These are phyloP conservation scores for Colletes gigas DNA, from an alignment of 1,140 invertebrate species.

Conservation along the genomic window DNA sequence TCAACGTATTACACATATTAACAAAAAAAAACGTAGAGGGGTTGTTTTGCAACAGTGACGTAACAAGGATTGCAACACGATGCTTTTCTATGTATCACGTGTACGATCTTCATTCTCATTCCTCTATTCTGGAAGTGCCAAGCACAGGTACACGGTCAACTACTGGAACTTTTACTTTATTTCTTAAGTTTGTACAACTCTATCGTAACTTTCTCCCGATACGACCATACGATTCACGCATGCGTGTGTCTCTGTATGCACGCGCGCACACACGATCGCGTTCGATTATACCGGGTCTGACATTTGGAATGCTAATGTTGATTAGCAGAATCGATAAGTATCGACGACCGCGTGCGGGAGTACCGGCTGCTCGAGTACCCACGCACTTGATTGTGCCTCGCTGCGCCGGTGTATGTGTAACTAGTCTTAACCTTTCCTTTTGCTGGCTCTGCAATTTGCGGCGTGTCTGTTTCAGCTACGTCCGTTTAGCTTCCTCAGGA, in stretches of 20 bases:
- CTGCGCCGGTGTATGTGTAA: not conserved
- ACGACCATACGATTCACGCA: constrained; percentile 22
- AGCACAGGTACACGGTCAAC: too few species aligned
- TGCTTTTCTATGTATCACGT: too few species aligned
- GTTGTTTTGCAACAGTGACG: too few species aligned
- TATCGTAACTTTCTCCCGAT: constrained; percentile 62
- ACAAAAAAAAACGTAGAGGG: too few species aligned
- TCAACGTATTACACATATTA: too few species aligned
- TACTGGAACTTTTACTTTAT: constrained; percentile 14
- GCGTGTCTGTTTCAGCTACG: constrained; percentile 7
- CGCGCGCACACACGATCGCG: not conserved
- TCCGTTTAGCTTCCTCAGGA: not conserved
- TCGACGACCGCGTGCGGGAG: constrained; percentile 33
- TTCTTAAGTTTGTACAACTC: constrained; percentile 20
- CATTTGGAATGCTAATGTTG: constrained; percentile 69
- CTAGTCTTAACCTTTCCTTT: constrained; percentile 40
- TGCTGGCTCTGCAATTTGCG: constrained; percentile 28
- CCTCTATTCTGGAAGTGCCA: too few species aligned
- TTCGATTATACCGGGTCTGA: constrained; percentile 50
- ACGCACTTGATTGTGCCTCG: constrained; percentile 34
- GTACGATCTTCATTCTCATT: too few species aligned
- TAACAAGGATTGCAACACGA: too few species aligned
- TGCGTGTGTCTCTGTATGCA: not conserved
- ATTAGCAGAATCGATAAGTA: constrained; percentile 61
- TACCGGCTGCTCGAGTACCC: not conserved